Evolutionary conservation across 2,888 invertebrate genomes (phyloP).

Genomic region (Eurois occulta): DNA sequence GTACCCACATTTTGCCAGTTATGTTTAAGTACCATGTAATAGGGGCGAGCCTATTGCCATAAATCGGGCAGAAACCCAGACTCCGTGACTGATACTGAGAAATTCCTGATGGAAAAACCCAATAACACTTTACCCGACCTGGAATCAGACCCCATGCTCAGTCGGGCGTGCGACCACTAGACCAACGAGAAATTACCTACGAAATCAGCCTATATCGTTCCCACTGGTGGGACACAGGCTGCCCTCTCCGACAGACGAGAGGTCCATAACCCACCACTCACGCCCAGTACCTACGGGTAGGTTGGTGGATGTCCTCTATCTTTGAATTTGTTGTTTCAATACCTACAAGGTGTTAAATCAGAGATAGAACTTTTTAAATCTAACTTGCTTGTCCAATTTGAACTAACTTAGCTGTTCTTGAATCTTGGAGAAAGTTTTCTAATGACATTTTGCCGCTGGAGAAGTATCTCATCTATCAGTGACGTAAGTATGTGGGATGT

Average conservation of each 20-base stretch:
- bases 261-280: background rate
- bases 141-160: background rate
- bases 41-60: background rate
- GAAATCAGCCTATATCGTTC: background rate
- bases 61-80: background rate
- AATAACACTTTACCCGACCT: background rate
- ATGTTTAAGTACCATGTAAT: too few relatives aligned
- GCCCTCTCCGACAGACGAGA: background rate
- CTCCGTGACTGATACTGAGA: background rate
- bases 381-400: constrained; percentile 22
- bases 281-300: background rate
- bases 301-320: background rate
- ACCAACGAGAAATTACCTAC: background rate
- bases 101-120: background rate
- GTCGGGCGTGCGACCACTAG: background rate
- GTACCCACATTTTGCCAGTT: background rate
- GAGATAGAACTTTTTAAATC: constrained; percentile 43
- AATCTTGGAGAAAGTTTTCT: constrained; percentile 15
- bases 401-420: constrained; percentile 6
- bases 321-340: background rate
- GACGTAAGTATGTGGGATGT: background rate
- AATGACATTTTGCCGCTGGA: constrained; percentile 1
- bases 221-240: background rate
- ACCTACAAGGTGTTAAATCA: constrained; percentile 18
- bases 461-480: background rate